Conservation (phyloP, 2,888 invertebrate species). For the Dromius quadrimaculatus region DNA sequence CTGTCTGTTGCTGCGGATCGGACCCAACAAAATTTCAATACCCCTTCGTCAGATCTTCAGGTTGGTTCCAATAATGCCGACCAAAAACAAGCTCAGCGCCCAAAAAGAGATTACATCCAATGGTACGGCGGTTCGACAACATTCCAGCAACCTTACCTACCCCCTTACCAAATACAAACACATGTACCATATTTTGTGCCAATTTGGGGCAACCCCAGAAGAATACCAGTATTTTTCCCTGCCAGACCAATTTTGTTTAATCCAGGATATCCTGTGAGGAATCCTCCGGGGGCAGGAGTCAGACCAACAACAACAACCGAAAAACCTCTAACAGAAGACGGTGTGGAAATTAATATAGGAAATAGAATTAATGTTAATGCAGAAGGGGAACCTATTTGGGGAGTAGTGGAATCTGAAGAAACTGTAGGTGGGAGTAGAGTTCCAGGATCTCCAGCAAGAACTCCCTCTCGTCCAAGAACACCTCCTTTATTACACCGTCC, state of each 20-base stretch:
- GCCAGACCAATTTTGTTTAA: constrained; percentile 45
- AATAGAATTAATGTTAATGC: constrained; percentile 10
- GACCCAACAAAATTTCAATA: neutral
- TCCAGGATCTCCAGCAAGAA: neutral
- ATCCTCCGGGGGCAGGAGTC: constrained; percentile 11
- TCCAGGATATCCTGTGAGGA: constrained; percentile 38
- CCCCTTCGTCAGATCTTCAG: constrained; percentile 4
- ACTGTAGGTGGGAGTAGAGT: neutral
- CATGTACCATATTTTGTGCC: constrained; percentile 37
- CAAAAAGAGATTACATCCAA: constrained; percentile 28
- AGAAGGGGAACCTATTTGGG: constrained; percentile 40
- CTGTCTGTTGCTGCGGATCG: too few relatives aligned
- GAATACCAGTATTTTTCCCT: constrained; percentile 45
- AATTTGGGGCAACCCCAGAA: constrained; percentile 42
- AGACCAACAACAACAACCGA: neutral
- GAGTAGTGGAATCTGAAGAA: constrained; percentile 17
- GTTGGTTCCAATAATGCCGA: neutral
- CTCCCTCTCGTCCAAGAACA: constrained; percentile 16
- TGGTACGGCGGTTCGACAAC: constrained; percentile 19
- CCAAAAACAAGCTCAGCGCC: constrained; percentile 17
- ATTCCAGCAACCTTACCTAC: constrained; percentile 3
- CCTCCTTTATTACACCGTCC: constrained; percentile 40
- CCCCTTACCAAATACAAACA: constrained; percentile 15
- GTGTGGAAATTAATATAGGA: constrained; percentile 20
- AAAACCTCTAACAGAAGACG: constrained; percentile 8